Conservation (phyloP, 2,888 invertebrate genomes). For the Lasioglossum figueresi region DNA sequence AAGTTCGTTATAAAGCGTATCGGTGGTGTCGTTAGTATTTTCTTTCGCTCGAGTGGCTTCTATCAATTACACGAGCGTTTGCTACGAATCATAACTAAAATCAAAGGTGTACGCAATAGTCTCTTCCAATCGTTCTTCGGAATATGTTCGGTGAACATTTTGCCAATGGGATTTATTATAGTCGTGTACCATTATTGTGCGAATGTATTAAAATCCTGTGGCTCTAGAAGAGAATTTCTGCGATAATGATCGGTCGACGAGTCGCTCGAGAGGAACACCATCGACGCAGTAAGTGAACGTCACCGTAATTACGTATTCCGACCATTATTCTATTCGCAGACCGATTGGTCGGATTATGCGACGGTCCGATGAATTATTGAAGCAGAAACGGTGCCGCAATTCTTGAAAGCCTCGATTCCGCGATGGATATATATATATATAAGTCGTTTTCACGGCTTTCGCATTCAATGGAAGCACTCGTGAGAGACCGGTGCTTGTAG, state of each 20-base stretch:
- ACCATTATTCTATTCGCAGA: constrained; percentile 23
- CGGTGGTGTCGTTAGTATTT: too few species aligned
- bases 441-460: not conserved
- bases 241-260: not conserved
- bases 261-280: not conserved
- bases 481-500: not conserved
- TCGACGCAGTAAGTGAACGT: constrained; percentile 2
- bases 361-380: constrained; percentile 52
- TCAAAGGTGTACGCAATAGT: too few species aligned
- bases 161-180: not conserved
- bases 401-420: not conserved
- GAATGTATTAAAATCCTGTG: not conserved
- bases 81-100: too few species aligned
- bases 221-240: not conserved
- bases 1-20: too few species aligned
- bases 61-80: too few species aligned
- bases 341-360: constrained; percentile 45
- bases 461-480: constrained; percentile 20
- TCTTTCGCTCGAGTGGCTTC: too few species aligned
- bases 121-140: too few species aligned
- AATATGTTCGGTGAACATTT: not conserved
- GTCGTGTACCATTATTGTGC: not conserved
- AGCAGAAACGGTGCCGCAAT: constrained; percentile 16
- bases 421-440: not conserved
- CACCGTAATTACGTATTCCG: constrained; percentile 33